Base-by-base conservation (phyloP, 2,113 vertebrate species). In the Paedocypris sp. region DNA sequence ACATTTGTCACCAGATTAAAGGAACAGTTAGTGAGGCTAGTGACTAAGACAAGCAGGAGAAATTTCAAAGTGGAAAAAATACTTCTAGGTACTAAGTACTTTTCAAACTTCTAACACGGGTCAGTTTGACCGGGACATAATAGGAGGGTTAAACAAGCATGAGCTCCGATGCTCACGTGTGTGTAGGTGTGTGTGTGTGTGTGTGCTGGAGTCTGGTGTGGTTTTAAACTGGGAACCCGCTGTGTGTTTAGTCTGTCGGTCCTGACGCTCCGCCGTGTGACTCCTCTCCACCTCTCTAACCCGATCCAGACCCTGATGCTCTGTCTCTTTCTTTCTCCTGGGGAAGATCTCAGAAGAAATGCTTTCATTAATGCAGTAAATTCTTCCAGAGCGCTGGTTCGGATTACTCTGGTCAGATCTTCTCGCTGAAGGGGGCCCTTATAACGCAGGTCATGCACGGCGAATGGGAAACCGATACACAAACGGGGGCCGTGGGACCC, bases 161-260 rank as follows among this genome's bases (percentile, higher is more conserved):
- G n/a, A n/a, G n/a, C n/a, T n/a, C n/a, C n/a, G n/a, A n/a, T 38
- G n/a, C n/a, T 38, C 9, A 18, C 19, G 38, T 52, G 18, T 9
- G 18, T 52, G 35, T 31, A 16, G 31, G 43, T 43, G 3, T 31
- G 53, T 23, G n/a, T 11, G 25, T 13, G 10, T 41, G 25, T 19
- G 6, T 19, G 7, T 4, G 11, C 12, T 38, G 15, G 12, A 19
- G 23, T 26, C 32, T 8, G 35, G 50, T 51, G 47, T 42, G 47
- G 29, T 16, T 23, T 13, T 46, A 23, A 13, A 6, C 15, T 29
- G 23, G 33, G 41, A 19, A 11, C 59, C 15, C 42, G 45, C 36
- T 62, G 66, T 62, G 39, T 50, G 66, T 62, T 68, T 62, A 49
- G 66, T 68, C 59, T 68, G 38, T 32, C 22, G 26, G 31, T 19